These are phyloP conservation scores for Hydrotaea cyrtoneurina DNA, from an alignment of 2,888 invertebrate genomes.

Conservation along the genomic window DNA sequence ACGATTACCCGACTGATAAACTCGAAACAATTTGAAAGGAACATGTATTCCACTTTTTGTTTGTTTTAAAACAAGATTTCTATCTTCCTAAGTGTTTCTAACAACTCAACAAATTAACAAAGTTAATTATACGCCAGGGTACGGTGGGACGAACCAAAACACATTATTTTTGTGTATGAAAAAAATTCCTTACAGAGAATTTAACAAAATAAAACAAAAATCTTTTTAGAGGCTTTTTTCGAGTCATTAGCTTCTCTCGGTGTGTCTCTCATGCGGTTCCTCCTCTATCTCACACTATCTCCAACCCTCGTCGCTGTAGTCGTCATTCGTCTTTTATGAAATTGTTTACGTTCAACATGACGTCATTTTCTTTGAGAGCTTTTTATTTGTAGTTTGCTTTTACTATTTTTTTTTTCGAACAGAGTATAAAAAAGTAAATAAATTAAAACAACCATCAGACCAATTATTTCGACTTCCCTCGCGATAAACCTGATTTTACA, in stretches of 20 bases:
- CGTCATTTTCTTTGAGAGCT: slow-evolving; percentile 52
- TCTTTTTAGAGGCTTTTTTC: neutral
- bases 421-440: slow-evolving; percentile 37
- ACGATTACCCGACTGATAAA: neutral
- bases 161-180: too few relatives aligned
- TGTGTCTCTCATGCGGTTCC: neutral
- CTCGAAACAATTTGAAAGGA: neutral
- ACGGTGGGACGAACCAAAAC: neutral
- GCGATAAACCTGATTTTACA: slow-evolving; percentile 60
- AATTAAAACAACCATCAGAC: slow-evolving; percentile 41
- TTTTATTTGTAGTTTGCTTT: neutral
- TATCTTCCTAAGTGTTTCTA: slow-evolving; percentile 35
- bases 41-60: neutral
- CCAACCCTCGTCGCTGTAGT: neutral
- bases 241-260: neutral
- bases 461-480: slow-evolving; percentile 38
- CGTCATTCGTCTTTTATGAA: slow-evolving; percentile 20
- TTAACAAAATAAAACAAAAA: neutral
- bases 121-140: slow-evolving; percentile 50
- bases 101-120: slow-evolving; percentile 36
- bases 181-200: too few relatives aligned
- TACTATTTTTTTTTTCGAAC: neutral
- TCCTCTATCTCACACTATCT: neutral
- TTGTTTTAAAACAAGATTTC: neutral
- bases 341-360: slow-evolving; percentile 58